phyloP scores from a whole-genome alignment of 2,888 invertebrate genomes.

The Lasioglossum oenotherae region DNA sequence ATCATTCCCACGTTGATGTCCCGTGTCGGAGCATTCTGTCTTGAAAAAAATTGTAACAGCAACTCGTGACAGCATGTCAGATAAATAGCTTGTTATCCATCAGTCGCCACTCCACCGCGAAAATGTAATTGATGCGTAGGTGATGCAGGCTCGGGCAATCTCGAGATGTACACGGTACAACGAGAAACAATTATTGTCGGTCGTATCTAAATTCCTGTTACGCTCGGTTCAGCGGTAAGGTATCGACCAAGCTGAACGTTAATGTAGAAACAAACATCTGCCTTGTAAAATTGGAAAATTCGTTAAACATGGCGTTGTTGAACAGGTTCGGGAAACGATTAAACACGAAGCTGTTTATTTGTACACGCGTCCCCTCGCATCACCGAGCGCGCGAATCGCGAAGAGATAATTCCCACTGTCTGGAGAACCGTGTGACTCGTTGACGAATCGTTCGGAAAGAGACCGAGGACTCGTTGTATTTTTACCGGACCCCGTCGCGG shows the following conservation, averaged over 20 bases:
- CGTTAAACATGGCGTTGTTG: background rate
- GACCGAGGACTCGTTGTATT: slow-evolving; percentile 69
- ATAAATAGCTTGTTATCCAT: background rate
- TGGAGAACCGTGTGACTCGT: slow-evolving; percentile 40
- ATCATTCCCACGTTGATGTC: background rate
- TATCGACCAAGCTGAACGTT: background rate
- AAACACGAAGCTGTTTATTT: background rate
- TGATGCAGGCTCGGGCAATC: background rate
- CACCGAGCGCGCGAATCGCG: background rate
- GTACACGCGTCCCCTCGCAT: background rate
- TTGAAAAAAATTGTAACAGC: background rate
- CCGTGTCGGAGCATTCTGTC: background rate
- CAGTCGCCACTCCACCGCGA: background rate
- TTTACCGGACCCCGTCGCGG: slow-evolving; percentile 59
- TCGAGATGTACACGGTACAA: slow-evolving; percentile 1
- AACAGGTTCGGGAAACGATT: background rate
- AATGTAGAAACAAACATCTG: background rate
- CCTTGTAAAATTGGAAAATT: background rate
- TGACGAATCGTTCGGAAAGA: slow-evolving; percentile 47
- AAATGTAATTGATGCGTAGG: slow-evolving; percentile 1
- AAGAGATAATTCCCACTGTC: slow-evolving; percentile 14
- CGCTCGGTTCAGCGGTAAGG: background rate
- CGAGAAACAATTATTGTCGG: background rate
- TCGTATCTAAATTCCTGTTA: background rate
- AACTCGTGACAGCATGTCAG: background rate